A percentile compares a stretch with the other conserved stretches of the same genome.
Conservation (phyloP, 2,888 invertebrate genomes). For the Sipunculus nudus region DNA sequence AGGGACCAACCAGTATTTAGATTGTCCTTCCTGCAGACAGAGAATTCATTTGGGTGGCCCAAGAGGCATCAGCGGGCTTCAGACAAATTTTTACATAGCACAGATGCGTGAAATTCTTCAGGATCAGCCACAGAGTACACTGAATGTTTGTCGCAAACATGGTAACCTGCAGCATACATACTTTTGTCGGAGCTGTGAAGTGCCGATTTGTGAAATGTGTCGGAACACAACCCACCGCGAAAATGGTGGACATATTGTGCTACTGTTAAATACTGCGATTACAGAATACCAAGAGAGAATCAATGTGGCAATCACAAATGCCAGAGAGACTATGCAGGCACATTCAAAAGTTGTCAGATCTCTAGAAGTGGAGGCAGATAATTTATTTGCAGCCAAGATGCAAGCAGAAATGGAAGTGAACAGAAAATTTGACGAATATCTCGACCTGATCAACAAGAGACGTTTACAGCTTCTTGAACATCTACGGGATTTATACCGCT, state of each 20-base stretch:
- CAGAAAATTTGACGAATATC: constrained; percentile 5
- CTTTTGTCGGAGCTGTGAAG: constrained; percentile 8
- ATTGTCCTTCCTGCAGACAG: background rate
- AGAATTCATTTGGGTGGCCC: background rate
- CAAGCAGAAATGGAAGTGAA: background rate
- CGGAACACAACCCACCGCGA: background rate
- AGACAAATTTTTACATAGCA: constrained; percentile 17
- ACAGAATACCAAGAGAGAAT: background rate
- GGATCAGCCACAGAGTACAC: background rate
- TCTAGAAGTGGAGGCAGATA: background rate
- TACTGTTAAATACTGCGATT: background rate
- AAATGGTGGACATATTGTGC: background rate
- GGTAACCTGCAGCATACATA: constrained; percentile 8
- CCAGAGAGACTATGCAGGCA: no score
- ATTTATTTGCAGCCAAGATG: background rate
- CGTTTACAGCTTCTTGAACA: constrained; percentile 14
- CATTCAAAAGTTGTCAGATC: no score
- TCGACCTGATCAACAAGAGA: constrained; percentile 9
- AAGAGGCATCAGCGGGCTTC: constrained; percentile 6
- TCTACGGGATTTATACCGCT: constrained; percentile 12
- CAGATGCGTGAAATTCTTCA: constrained; percentile 11
- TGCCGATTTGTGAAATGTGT: background rate
- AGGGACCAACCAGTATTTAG: background rate
- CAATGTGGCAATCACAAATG: background rate
- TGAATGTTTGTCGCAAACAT: constrained; percentile 11